These are phyloP conservation scores for Pristionchus fissidentatus DNA, from an alignment of 2,888 invertebrate genomes.

Conservation along the genomic window DNA sequence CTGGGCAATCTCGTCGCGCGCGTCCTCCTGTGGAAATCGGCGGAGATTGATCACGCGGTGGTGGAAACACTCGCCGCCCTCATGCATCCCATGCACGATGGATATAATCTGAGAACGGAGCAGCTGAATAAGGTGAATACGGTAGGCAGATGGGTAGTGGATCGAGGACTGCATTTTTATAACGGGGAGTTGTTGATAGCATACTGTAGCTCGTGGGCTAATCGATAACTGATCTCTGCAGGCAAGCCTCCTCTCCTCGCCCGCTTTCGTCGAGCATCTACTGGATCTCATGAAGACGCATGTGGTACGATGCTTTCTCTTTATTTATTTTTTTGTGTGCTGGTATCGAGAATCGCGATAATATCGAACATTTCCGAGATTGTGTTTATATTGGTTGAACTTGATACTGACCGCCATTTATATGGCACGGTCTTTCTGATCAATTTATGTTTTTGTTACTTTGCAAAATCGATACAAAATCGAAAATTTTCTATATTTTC, in stretches of 20 bases:
- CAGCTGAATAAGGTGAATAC: constrained; percentile 90
- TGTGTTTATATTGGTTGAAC: too few relatives aligned
- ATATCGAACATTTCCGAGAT: too few relatives aligned
- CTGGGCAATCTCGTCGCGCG: constrained; percentile 92
- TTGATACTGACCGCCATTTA: too few relatives aligned
- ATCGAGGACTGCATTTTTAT: background rate
- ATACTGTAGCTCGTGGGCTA: background rate
- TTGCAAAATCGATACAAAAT: too few relatives aligned
- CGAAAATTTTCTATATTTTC: too few relatives aligned
- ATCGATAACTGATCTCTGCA: constrained; percentile 11
- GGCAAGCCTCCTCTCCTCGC: constrained; percentile 85
- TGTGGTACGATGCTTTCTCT: constrained; percentile 82
- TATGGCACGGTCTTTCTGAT: too few relatives aligned
- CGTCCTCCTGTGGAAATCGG: constrained; percentile 88
- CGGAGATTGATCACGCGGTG: constrained; percentile 79
- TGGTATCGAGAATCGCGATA: too few relatives aligned
- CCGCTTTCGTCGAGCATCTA: constrained; percentile 91
- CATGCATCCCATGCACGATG: constrained; percentile 95
- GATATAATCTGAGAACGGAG: constrained; percentile 95
- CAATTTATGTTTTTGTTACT: too few relatives aligned
- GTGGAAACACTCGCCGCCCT: constrained; percentile 95
- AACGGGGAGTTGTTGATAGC: background rate
- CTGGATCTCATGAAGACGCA: constrained; percentile 94
- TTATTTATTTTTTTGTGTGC: too few relatives aligned
- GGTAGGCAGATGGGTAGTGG: background rate